Evolutionary conservation across 2,888 invertebrate genomes (phyloP).

Genomic region (Bursaphelenchus okinawaensis): DNA sequence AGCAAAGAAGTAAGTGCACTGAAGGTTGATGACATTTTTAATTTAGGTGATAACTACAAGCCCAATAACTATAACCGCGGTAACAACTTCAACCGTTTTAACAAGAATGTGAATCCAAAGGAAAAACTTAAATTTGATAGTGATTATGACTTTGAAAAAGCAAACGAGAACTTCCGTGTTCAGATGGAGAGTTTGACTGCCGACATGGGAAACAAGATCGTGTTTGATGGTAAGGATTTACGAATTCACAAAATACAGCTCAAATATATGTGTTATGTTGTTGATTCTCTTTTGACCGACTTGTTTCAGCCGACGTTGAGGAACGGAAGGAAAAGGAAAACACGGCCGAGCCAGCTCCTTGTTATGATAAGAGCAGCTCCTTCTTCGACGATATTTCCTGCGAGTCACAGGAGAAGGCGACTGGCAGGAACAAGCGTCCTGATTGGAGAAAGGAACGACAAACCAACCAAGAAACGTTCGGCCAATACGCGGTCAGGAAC

Average conservation of each 20-base stretch:
- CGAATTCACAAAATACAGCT: background rate
- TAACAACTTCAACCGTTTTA: slow-evolving; percentile 1
- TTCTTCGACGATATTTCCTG: slow-evolving; percentile 99
- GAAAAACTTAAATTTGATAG: slow-evolving; percentile 54
- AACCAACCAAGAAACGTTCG: slow-evolving; percentile 57
- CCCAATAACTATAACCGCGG: background rate
- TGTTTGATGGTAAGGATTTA: slow-evolving; percentile 21
- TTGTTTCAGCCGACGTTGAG: slow-evolving; percentile 17
- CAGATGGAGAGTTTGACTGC: slow-evolving; percentile 33
- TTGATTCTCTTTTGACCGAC: background rate
- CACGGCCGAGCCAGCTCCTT: slow-evolving; percentile 61
- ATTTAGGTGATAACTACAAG: background rate
- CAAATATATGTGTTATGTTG: background rate
- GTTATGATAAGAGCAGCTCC: slow-evolving; percentile 90
- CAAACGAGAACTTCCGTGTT: slow-evolving; percentile 85
- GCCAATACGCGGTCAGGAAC: slow-evolving; percentile 39
- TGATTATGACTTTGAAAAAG: slow-evolving; percentile 97
- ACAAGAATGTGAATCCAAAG: slow-evolving; percentile 20
- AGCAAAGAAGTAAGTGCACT: slow-evolving; percentile 5
- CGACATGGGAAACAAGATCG: slow-evolving; percentile 10
- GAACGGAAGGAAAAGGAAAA: slow-evolving; percentile 4
- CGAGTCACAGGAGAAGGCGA: slow-evolving; percentile 67
- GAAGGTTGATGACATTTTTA: too few species aligned
- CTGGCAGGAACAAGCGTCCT: slow-evolving; percentile 48
- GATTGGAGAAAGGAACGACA: slow-evolving; percentile 56